phyloP scores from a whole-genome alignment of 1,140 invertebrate genomes.

The Drosophila tani region DNA sequence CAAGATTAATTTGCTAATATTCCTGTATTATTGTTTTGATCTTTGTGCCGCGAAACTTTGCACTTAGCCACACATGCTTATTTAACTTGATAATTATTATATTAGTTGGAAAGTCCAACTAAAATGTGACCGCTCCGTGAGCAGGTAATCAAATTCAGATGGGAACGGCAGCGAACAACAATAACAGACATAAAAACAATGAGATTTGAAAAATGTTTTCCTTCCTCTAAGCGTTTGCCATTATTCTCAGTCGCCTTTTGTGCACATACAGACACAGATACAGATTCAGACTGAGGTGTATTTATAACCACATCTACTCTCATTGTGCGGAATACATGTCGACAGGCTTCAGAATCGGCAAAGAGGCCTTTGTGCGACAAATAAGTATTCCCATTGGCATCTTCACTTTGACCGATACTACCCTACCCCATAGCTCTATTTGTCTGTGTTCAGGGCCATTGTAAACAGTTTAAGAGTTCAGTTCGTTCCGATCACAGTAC shows the following conservation, averaged over 20 bases:
- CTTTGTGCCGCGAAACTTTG: background rate
- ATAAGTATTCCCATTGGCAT: slow-evolving; percentile 31
- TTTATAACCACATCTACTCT: slow-evolving; percentile 26
- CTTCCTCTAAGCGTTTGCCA: slow-evolving; percentile 38
- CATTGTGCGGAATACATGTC: slow-evolving; percentile 42
- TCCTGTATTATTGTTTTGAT: background rate
- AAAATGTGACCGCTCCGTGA: background rate
- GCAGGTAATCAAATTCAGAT: background rate
- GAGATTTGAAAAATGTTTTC: slow-evolving; percentile 30
- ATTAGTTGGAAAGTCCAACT: background rate
- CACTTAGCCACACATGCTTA: background rate
- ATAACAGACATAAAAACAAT: slow-evolving; percentile 47
- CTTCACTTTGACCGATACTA: slow-evolving; percentile 39
- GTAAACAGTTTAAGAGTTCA: slow-evolving; percentile 71
- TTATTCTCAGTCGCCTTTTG: slow-evolving; percentile 52
- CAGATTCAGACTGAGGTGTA: slow-evolving; percentile 11
- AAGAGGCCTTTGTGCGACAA: slow-evolving; percentile 49
- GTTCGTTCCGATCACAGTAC: slow-evolving; percentile 39
- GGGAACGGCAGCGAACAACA: slow-evolving; percentile 6
- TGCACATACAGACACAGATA: slow-evolving; percentile 26
- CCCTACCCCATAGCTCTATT: slow-evolving; percentile 49
- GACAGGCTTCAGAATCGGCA: slow-evolving; percentile 60
- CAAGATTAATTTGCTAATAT: background rate
- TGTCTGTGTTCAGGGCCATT: slow-evolving; percentile 64
- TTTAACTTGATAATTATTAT: slow-evolving; percentile 32